These are phyloP conservation scores for Leptopilina drosophilae DNA, from an alignment of 2,888 invertebrate genomes.

Conservation along the genomic window DNA sequence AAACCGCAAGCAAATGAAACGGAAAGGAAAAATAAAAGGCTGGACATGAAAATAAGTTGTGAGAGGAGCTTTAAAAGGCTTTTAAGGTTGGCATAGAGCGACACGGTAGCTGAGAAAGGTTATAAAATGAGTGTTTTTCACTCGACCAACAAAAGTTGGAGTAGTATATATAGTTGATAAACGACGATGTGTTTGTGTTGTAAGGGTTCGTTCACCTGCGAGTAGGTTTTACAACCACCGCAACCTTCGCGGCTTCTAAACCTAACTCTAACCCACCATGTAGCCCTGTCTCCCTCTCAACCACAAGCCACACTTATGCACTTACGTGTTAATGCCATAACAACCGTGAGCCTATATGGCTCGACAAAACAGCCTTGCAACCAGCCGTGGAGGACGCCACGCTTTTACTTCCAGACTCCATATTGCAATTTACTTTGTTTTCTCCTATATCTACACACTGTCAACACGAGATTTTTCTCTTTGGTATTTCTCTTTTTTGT, in stretches of 20 bases:
- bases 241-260: slow-evolving; percentile 58
- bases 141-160: slow-evolving; percentile 44
- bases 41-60: background rate
- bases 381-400: slow-evolving; percentile 33
- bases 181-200: slow-evolving; percentile 31
- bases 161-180: background rate
- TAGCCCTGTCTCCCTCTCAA: slow-evolving; percentile 57
- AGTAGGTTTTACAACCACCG: slow-evolving; percentile 59
- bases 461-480: background rate
- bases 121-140: slow-evolving; percentile 17
- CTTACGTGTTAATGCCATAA: slow-evolving; percentile 65
- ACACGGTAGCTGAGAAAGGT: slow-evolving; percentile 10
- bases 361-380: slow-evolving; percentile 46
- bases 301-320: slow-evolving; percentile 61
- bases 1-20: too few relatives aligned
- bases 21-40: background rate
- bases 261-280: slow-evolving; percentile 57
- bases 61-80: background rate
- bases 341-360: slow-evolving; percentile 55
- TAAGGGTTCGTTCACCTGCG: slow-evolving; percentile 62
- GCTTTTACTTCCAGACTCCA: slow-evolving; percentile 44
- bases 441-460: background rate
- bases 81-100: background rate
- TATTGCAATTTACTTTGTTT: slow-evolving; percentile 49
- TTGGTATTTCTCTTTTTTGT: slow-evolving; percentile 27